Base-by-base conservation (phyloP, 2,797 vertebrate genomes). In the Spatula versicolor region DNA sequence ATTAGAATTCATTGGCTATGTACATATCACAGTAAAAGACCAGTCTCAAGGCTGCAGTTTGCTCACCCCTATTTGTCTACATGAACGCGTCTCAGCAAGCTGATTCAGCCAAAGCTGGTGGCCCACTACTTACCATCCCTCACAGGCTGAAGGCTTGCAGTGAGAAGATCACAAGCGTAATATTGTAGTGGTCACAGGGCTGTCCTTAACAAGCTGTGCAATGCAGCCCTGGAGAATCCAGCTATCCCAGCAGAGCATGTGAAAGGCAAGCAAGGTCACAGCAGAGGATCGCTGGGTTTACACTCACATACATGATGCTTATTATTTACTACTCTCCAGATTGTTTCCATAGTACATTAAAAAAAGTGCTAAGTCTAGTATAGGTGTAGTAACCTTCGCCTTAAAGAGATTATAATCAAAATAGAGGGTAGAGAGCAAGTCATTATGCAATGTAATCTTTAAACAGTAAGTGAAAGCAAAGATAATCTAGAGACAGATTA, bases 121-220 rank as follows among this genome's bases (percentile, higher is more conserved):
- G 52, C 56, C 79, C 82, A 14, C 1, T 10, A 43, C 17, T 33
- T 48, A 37, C 20, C 58, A 37, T 16, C 28, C 23, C 0, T 0
- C 37, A 26, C n/a, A 13, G 43, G 37, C 79, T 69, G n/a, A 0
- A 0, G 46, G 64, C 21, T 41, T 25, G 15, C 26, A 79, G 41
- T 2, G 11, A 7, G 13, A 73, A 22, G 5, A 48, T 17, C 1
- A 0, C 26, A 39, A 71, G 21, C 5, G 0, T 4, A 30, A 9
- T 3, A 50, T 0, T 3, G 0, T 46, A n/a, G 10, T 2, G 33
- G 54, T 54, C 69, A 28, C 7, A 9, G 45, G 52, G 31, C 39
- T 52, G 67, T 45, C 82, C 68, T 62, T 15, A 58, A 33, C 22
- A 26, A 85, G 46, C 52, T 55, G 41, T 0, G 0, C 6, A 69